A percentile compares a stretch with the other conserved stretches of the same genome.
Conservation (phyloP, 2,888 invertebrate species). For the Carabus problematicus region DNA sequence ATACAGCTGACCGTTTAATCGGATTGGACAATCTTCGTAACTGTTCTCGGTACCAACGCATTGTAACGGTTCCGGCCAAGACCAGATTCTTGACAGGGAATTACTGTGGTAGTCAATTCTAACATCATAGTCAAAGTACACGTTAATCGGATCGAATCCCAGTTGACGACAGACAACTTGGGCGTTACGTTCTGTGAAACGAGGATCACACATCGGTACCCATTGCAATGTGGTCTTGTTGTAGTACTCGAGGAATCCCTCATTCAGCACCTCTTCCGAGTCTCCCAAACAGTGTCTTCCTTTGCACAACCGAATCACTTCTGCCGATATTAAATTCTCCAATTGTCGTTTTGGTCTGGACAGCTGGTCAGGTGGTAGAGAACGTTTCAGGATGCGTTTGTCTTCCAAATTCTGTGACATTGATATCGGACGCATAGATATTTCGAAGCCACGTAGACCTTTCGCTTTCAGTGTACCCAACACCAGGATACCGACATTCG, state of each 20-base stretch:
- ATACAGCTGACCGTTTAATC: slow-evolving; percentile 88
- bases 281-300: slow-evolving; percentile 72
- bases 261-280: slow-evolving; percentile 65
- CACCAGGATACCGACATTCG: slow-evolving; percentile 94
- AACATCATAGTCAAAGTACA: slow-evolving; percentile 84
- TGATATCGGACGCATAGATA: slow-evolving; percentile 75
- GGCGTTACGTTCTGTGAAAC: slow-evolving; percentile 96
- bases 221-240: slow-evolving; percentile 95
- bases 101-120: slow-evolving; percentile 90
- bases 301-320: slow-evolving; percentile 81
- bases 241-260: slow-evolving; percentile 94
- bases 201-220: slow-evolving; percentile 94
- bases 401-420: slow-evolving; percentile 56
- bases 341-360: slow-evolving; percentile 61
- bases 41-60: slow-evolving; percentile 78
- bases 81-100: slow-evolving; percentile 86
- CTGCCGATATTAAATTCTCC: slow-evolving; percentile 64
- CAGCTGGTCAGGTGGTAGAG: slow-evolving; percentile 44
- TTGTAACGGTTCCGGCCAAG: slow-evolving; percentile 93
- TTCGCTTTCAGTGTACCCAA: slow-evolving; percentile 87
- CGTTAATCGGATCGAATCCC: slow-evolving; percentile 87
- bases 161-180: slow-evolving; percentile 95
- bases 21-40: slow-evolving; percentile 84
- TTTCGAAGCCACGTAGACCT: slow-evolving; percentile 78
- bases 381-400: slow-evolving; percentile 59